These are phyloP conservation scores for Geococcyx californianus DNA, from an alignment of 2,113 vertebrate genomes.

Conservation along the genomic window DNA sequence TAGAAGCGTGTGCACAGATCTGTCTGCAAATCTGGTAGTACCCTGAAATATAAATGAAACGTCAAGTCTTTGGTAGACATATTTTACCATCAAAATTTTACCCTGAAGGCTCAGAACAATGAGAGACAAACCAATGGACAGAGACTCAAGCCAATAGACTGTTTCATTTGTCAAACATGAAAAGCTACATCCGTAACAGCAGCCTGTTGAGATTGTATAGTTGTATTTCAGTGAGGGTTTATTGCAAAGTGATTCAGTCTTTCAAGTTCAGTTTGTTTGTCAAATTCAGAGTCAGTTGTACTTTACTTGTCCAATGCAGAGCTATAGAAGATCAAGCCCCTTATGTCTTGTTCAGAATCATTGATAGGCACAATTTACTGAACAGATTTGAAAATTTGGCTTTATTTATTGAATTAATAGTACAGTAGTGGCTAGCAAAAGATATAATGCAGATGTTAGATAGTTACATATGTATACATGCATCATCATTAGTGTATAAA, in stretches of 20 bases:
- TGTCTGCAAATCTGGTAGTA: background rate
- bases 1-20: background rate
- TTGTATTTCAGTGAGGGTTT: background rate
- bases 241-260: background rate
- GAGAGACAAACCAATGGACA: background rate
- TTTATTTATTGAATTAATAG: background rate
- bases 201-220: background rate
- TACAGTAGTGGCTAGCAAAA: background rate
- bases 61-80: background rate
- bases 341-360: background rate
- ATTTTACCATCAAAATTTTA: background rate
- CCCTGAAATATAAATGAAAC: background rate
- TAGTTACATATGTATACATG: background rate
- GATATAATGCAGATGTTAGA: background rate
- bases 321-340: background rate
- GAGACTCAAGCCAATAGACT: background rate
- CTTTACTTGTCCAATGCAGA: background rate
- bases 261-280: background rate
- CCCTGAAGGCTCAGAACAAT: background rate
- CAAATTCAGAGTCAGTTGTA: background rate
- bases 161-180: background rate
- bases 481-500: background rate
- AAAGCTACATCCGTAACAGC: background rate
- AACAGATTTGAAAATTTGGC: background rate
- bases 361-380: background rate